phyloP scores from a whole-genome alignment of 2,797 vertebrate genomes.

The Tinamus major region DNA sequence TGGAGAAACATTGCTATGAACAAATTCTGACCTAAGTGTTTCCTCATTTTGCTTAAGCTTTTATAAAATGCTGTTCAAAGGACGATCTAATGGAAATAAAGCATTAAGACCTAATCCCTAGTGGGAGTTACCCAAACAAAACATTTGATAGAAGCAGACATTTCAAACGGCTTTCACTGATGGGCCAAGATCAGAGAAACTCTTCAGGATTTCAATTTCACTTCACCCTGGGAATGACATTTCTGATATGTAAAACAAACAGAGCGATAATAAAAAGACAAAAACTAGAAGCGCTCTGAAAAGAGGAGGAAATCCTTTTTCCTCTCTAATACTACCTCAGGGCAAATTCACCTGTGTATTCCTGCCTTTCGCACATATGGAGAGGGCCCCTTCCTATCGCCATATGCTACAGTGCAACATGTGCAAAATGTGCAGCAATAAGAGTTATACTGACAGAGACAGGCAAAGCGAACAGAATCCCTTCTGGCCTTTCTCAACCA shows the following conservation, averaged over 20 bases:
- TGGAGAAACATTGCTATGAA: slow-evolving; percentile 17
- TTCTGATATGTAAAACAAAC: slow-evolving; percentile 20
- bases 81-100: slow-evolving; percentile 61
- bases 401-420: neutral
- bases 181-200: slow-evolving; percentile 40
- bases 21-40: slow-evolving; percentile 31
- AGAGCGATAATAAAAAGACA: neutral
- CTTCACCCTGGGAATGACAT: slow-evolving; percentile 16
- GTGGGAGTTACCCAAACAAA: slow-evolving; percentile 64
- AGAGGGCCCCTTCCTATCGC: neutral
- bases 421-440: neutral
- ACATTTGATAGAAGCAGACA: slow-evolving; percentile 14
- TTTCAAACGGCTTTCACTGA: slow-evolving; percentile 50
- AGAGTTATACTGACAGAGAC: neutral
- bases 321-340: neutral
- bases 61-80: slow-evolving; percentile 42
- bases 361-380: neutral
- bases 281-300: neutral
- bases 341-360: neutral
- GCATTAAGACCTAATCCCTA: slow-evolving; percentile 41
- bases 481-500: neutral
- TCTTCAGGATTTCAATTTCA: slow-evolving; percentile 42
- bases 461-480: neutral
- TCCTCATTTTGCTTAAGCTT: slow-evolving; percentile 54
- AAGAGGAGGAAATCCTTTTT: neutral